These are phyloP conservation scores for Trachelus iudaicus DNA, from an alignment of 2,888 invertebrate genomes.

Conservation along the genomic window DNA sequence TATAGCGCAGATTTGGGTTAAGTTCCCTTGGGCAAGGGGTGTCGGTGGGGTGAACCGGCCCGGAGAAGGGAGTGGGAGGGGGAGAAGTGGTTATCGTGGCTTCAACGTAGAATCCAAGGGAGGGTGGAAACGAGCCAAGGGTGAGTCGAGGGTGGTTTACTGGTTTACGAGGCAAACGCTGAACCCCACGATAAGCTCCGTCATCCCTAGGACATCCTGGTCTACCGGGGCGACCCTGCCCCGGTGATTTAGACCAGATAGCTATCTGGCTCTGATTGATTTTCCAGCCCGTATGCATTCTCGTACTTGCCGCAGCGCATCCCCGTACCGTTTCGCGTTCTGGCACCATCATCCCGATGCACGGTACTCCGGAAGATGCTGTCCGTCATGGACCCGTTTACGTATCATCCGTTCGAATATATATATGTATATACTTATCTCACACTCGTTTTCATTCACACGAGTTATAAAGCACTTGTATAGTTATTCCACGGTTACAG, in stretches of 20 bases:
- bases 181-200: conserved; percentile 14
- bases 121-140: conserved; percentile 12
- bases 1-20: neutral
- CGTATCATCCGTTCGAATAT: neutral
- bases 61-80: too few species aligned
- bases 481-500: neutral
- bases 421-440: neutral
- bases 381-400: neutral
- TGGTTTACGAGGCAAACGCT: conserved; percentile 11
- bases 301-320: neutral
- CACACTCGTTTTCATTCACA: neutral
- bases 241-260: conserved; percentile 47
- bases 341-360: neutral
- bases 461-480: neutral
- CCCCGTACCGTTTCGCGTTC: neutral
- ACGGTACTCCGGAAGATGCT: neutral
- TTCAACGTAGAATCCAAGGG: neutral
- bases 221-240: conserved; percentile 37
- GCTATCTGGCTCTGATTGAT: conserved; percentile 47
- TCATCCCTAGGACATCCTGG: conserved; percentile 11
- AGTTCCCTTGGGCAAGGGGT: neutral
- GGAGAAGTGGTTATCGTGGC: neutral
- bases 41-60: neutral
- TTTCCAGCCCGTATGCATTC: conserved; percentile 37
- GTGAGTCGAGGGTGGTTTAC: conserved; percentile 18